Evolutionary conservation across 2,888 invertebrate genomes (phyloP).

Genomic region (Morpho achilles): DNA sequence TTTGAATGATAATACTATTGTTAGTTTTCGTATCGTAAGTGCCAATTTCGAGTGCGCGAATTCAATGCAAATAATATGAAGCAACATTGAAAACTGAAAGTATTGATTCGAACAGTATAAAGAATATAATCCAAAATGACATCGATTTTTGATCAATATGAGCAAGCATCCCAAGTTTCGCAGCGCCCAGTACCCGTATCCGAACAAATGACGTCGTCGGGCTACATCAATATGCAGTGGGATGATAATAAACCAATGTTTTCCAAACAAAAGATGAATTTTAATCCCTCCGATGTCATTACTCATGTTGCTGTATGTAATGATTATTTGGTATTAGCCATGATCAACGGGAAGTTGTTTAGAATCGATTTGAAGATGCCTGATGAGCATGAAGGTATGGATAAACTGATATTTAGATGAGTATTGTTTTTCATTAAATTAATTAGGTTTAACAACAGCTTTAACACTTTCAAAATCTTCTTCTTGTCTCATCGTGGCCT

Average conservation of each 20-base stretch:
- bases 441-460: no score
- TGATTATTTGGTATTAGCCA: constrained; percentile 89
- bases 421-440: no score
- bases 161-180: constrained; percentile 83
- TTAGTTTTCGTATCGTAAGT: no score
- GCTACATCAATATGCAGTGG: constrained; percentile 75
- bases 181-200: constrained; percentile 54
- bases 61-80: no score
- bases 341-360: constrained; percentile 89
- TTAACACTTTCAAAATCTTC: no score
- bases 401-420: no score
- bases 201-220: constrained; percentile 71
- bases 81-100: no score
- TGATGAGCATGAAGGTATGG: constrained; percentile 85
- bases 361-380: constrained; percentile 90
- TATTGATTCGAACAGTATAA: no score
- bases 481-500: no score
- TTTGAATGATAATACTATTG: no score
- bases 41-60: no score
- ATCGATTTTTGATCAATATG: constrained; percentile 91
- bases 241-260: constrained; percentile 92
- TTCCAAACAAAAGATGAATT: constrained; percentile 89
- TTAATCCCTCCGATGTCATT: constrained; percentile 88
- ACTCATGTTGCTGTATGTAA: constrained; percentile 89
- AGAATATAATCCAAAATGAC: constrained; percentile 79